A percentile compares a stretch with the other conserved stretches of the same genome.
Evolutionary conservation across 2,113 vertebrate species (phyloP).

Genomic region (Trinectes maculatus): DNA sequence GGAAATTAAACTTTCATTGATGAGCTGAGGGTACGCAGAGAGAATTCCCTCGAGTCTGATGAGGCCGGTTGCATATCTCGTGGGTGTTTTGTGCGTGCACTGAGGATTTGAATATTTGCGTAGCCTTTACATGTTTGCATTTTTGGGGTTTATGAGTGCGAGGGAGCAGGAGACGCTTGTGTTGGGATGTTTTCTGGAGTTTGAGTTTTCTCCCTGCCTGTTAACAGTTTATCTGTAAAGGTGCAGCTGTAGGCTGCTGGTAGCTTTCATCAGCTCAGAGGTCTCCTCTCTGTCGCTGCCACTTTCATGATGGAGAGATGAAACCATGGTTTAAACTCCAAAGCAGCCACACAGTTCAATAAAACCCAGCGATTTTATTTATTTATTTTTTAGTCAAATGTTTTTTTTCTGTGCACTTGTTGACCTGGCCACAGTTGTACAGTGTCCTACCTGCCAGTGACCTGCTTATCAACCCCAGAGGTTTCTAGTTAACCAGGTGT

Average conservation of each 20-base stretch:
- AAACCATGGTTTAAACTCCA: constrained; percentile 33
- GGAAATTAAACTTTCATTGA: constrained; percentile 80
- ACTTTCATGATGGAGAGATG: constrained; percentile 63
- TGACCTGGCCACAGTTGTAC: constrained; percentile 40
- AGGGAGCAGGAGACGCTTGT: constrained; percentile 13
- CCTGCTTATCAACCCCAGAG: constrained; percentile 48
- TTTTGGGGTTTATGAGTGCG: constrained; percentile 13
- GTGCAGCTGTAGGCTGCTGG: constrained; percentile 66
- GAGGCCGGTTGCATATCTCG: constrained; percentile 52
- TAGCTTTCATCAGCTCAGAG: constrained; percentile 56
- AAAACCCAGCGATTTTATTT: constrained; percentile 18
- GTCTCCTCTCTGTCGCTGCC: constrained; percentile 33
- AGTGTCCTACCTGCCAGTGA: constrained; percentile 56
- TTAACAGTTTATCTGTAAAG: constrained; percentile 75
- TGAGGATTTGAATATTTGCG: constrained; percentile 35
- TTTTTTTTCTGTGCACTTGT: constrained; percentile 14
- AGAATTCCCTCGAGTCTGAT: constrained; percentile 57
- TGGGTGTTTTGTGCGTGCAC: constrained; percentile 44
- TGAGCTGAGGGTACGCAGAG: constrained; percentile 73
- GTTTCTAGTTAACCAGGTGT: constrained; percentile 46
- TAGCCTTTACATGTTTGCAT: constrained; percentile 30
- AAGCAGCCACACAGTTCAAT: constrained; percentile 31
- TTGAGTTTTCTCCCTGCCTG: constrained; percentile 23
- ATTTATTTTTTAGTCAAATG: neutral
- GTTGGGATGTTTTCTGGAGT: constrained; percentile 22